Evolutionary conservation across 2,888 invertebrate species (phyloP), one percentile per base, ranked within the genome.

Genomic region (Dasysyrphus albostriatus): DNA sequence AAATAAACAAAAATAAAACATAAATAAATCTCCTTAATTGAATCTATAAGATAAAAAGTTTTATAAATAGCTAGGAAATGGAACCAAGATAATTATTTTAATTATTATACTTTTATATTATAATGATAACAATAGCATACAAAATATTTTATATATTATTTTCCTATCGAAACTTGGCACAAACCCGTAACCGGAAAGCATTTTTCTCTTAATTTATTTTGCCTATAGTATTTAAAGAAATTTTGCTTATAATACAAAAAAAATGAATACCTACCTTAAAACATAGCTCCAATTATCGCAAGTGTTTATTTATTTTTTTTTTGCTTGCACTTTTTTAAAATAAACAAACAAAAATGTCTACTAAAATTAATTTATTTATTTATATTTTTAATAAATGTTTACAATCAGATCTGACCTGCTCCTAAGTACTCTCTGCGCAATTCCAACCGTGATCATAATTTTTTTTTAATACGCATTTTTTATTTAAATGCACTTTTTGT

Each of bases 291-390:
- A 56, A 56, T 29, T 54, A 74, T 16, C 14, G 12, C 32, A 67
- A 51, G 8, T 54, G 8, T 39, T 42, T 12, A 19, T 47, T 72
- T 47, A 32, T 37, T 54, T 54, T 59, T n/a, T 42, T 58, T 67
- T 67, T 19, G 47, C 47, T 74, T 75, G 77, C 83, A 83, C 83
- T 88, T 51, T 83, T 75, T 80, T 72, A 58, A 59, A 16, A 63
- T 54, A 69, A 88, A 89, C 88, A 91, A 90, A 89, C 90, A 90
- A 90, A 89, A 89, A 90, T 90, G 90, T 90, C 89, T 90, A 88
- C 61, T 74, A 42, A 88, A 75, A 70, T 80, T 19, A 16, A n/a
- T 39, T 85, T 74, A 54, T 19, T 72, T 83, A 54, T 47, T 44
- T 34, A 34, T n/a, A 29, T 56, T 63, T 42, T 49, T n/a, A 67